phyloP scores from a whole-genome alignment of 2,888 invertebrate species.

The Anoncus sp. region DNA sequence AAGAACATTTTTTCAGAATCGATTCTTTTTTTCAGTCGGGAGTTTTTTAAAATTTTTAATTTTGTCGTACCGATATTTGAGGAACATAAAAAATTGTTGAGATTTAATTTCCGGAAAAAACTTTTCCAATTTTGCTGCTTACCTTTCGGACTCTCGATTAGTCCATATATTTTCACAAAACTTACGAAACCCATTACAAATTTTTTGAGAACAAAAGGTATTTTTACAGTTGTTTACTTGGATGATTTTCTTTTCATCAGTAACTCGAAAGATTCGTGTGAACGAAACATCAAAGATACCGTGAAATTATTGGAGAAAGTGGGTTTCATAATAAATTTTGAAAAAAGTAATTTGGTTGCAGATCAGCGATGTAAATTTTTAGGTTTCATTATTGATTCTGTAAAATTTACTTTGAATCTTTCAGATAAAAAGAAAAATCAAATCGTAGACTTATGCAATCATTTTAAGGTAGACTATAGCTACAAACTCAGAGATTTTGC shows the following conservation, averaged over 20 bases:
- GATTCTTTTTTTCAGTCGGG: too few relatives aligned
- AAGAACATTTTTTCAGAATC: too few relatives aligned
- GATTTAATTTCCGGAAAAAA: slow-evolving; percentile 47
- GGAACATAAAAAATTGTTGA: slow-evolving; percentile 42
- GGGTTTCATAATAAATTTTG: slow-evolving; percentile 50
- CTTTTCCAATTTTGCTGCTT: slow-evolving; percentile 37
- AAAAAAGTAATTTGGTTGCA: slow-evolving; percentile 36
- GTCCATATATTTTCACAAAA: slow-evolving; percentile 44
- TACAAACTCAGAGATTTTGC: slow-evolving; percentile 57
- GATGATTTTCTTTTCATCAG: slow-evolving; percentile 48
- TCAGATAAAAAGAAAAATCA: slow-evolving; percentile 54
- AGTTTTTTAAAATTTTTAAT: too few relatives aligned
- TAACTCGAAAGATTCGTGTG: slow-evolving; percentile 36
- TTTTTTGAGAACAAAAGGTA: slow-evolving; percentile 29
- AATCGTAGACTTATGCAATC: slow-evolving; percentile 21
- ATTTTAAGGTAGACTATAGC: slow-evolving; percentile 20
- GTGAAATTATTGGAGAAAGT: slow-evolving; percentile 34
- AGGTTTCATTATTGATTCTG: slow-evolving; percentile 55
- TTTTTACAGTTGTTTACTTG: slow-evolving; percentile 37
- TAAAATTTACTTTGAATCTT: slow-evolving; percentile 47
- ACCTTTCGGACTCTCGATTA: slow-evolving; percentile 44
- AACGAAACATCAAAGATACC: slow-evolving; percentile 40
- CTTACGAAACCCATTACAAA: slow-evolving; percentile 36
- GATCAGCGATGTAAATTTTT: slow-evolving; percentile 48
- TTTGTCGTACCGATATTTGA: slow-evolving; percentile 38